These are phyloP conservation scores for Dermolepida albohirtum DNA, from an alignment of 2,888 invertebrate genomes.

Conservation along the genomic window DNA sequence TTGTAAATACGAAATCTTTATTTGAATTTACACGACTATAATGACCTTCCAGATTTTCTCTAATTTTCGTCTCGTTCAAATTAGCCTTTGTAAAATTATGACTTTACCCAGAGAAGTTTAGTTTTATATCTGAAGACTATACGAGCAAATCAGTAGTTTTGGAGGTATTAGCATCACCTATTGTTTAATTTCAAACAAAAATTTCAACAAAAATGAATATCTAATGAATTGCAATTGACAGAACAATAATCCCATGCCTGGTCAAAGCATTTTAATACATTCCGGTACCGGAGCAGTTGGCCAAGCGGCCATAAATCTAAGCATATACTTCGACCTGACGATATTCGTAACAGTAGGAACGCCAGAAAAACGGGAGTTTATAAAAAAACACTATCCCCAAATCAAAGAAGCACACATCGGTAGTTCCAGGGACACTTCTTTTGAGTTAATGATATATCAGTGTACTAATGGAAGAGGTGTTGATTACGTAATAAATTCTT, in stretches of 20 bases:
- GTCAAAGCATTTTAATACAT: conserved; percentile 68
- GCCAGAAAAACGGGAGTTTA: conserved; percentile 72
- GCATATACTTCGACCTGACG: conserved; percentile 73
- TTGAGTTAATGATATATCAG: conserved; percentile 85
- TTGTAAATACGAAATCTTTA: too few relatives aligned
- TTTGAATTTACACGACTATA: too few relatives aligned
- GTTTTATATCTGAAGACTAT: too few relatives aligned
- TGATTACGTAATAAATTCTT: conserved; percentile 89
- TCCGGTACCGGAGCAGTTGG: conserved; percentile 80
- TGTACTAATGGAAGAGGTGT: conserved; percentile 90
- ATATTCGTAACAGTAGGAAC: conserved; percentile 80
- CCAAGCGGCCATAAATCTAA: conserved; percentile 81
- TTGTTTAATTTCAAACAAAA: too few relatives aligned
- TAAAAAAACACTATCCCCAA: conserved; percentile 68
- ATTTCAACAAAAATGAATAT: too few relatives aligned
- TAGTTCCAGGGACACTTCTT: conserved; percentile 87
- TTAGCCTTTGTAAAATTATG: too few relatives aligned
- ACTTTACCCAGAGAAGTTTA: too few relatives aligned
- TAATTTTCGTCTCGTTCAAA: too few relatives aligned
- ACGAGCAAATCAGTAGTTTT: too few relatives aligned
- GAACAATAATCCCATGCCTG: conserved; percentile 1
- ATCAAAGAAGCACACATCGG: conserved; percentile 77
- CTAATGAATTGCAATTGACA: neutral
- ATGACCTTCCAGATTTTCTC: too few relatives aligned
- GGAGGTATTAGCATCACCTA: too few relatives aligned